Evolutionary conservation across 2,113 vertebrate species (phyloP), one percentile per base, ranked within the genome.

Genomic region (Phrynosoma platyrhinos): DNA sequence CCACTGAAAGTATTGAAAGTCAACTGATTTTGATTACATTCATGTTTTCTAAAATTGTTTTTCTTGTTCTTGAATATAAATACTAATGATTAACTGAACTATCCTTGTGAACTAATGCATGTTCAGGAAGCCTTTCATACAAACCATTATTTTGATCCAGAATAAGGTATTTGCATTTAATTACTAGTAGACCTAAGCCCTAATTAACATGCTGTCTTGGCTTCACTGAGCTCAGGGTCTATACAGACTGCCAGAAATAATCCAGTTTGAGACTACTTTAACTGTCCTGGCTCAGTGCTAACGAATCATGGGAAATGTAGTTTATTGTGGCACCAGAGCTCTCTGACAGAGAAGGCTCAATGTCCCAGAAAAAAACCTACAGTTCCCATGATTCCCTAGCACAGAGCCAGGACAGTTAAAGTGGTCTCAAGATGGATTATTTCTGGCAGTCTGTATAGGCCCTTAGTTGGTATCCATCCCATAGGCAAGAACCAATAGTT

Each of bases 401-500:
- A n/a, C n/a, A n/a, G n/a, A n/a, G n/a, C n/a, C n/a, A n/a, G n/a
- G n/a, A n/a, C n/a, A n/a, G n/a, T n/a, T n/a, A n/a, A n/a, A n/a
- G n/a, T n/a, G n/a, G n/a, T n/a, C n/a, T n/a, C n/a, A n/a, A n/a
- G n/a, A n/a, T n/a, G n/a, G n/a, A n/a, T n/a, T n/a, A n/a, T n/a
- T n/a, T n/a, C n/a, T n/a, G n/a, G n/a, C n/a, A n/a, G n/a, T n/a
- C n/a, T n/a, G n/a, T n/a, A n/a, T n/a, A n/a, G n/a, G n/a, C n/a
- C n/a, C 20, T 32, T 36, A 80, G 55, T 58, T 32, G 32, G 21
- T n/a, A 81, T 81, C 79, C 79, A 81, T 14, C 36, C 32, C 10
- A 74, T 36, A 53, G 30, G 47, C 30, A 72, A 25, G 42, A 88
- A 84, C 81, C 47, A 92, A 9, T 80, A 32, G 30, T 8, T 84